Base-by-base conservation (phyloP, 1,140 invertebrate species). In the Carposina sasakii region DNA sequence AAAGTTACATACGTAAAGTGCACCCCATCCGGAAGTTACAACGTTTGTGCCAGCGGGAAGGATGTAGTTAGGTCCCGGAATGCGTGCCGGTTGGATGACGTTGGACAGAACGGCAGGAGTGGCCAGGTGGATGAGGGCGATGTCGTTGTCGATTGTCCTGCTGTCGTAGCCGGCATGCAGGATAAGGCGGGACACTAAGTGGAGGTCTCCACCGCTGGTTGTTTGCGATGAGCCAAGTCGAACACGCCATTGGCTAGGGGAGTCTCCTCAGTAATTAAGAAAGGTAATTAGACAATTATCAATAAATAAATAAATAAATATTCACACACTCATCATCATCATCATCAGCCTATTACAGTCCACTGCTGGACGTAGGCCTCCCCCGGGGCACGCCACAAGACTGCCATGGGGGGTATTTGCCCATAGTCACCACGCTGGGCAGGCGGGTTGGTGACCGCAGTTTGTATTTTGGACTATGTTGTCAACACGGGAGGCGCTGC, bases 11-110 rank as follows among this genome's bases (percentile, higher is more conserved):
- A 87, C 86, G 47, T 60, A 54, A 9, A 73, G 53, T 23, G 77
- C 67, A 20, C 89, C 89, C 89, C 88, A 90, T 36, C 89, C 89
- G n/a, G 82, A 79, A 1, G 88, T 78, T 13, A 67, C 75, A 10
- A 85, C 85, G 12, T 67, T 45, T 1, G 63, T 72, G 3, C 81
- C 78, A 20, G 67, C 66, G 0, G 57, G 26, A 1, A 75, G 33
- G 4, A 40, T 13, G 49, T 70, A 77, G 49, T 52, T 59, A 8
- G 49, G 2, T 12, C 66, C 71, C 15, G 70, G 54, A 16, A 77
- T 36, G 21, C 61, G 42, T 1, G 66, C 53, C 10, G 60, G 24
- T 0, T 66, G 40, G 0, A 68, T 51, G 5, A 21, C 36, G 26
- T 52, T 30, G 0, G 56, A 63, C 0, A 78, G 63, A 13, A 62